These are phyloP conservation scores for Oscheius sp. DNA, from an alignment of 2,888 invertebrate species.

Conservation along the genomic window DNA sequence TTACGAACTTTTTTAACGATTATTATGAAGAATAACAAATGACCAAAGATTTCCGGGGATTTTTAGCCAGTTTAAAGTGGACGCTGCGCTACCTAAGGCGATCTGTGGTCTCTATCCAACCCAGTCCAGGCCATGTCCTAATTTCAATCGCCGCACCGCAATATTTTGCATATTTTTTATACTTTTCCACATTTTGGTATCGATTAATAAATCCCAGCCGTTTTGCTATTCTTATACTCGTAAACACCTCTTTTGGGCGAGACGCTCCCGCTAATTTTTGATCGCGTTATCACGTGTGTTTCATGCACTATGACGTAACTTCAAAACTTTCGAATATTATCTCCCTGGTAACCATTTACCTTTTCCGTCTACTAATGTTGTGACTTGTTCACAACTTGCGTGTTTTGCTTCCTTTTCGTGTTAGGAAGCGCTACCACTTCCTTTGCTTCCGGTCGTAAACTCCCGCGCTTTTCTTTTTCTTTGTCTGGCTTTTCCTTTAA, in stretches of 20 bases:
- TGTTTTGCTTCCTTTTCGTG: not conserved
- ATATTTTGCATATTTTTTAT: not conserved
- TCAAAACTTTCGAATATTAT: slow-evolving; percentile 7
- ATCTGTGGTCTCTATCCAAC: not conserved
- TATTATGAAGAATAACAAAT: slow-evolving; percentile 1
- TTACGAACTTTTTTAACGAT: slow-evolving; percentile 6
- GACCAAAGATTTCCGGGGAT: not conserved
- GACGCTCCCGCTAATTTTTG: not conserved
- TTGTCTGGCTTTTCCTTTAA: slow-evolving; percentile 1
- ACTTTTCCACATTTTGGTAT: not conserved
- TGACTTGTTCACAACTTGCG: not conserved
- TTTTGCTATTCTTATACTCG: no score
- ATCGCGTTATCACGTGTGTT: slow-evolving; percentile 20
- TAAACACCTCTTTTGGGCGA: not conserved
- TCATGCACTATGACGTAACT: slow-evolving; percentile 28
- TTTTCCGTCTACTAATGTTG: slow-evolving; percentile 10
- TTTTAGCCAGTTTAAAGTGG: not conserved
- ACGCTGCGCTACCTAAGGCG: not conserved
- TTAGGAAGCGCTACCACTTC: not conserved
- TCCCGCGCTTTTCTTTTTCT: slow-evolving; percentile 21
- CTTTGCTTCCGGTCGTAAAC: slow-evolving; percentile 36
- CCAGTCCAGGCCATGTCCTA: not conserved
- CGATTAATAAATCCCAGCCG: no score
- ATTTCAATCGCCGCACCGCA: not conserved
- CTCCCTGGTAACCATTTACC: no score